Percentiles rank a stretch among this genome's conserved stretches.
phyloP scores from a whole-genome alignment of 1,140 invertebrate genomes.

The Magallana angulata region DNA sequence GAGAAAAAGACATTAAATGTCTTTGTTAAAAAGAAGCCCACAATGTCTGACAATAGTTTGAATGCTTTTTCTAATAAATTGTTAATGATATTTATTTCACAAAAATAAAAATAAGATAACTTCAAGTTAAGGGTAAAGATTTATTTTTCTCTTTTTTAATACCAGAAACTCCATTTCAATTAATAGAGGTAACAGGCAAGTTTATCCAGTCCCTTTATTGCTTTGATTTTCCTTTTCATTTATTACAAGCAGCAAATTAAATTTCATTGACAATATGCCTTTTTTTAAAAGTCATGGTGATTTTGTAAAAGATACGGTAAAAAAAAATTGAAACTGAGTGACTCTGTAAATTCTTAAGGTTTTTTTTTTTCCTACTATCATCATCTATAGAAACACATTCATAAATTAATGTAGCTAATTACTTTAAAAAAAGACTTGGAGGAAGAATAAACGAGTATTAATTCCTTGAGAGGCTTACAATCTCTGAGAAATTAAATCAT shows the following conservation, averaged over 20 bases:
- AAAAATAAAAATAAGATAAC: neutral
- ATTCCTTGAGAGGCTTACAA: neutral
- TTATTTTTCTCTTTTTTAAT: no score
- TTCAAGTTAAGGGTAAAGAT: no score
- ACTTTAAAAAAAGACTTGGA: neutral
- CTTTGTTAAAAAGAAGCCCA: no score
- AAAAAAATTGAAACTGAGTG: no score
- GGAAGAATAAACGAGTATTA: neutral
- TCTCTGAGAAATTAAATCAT: conserved; percentile 16
- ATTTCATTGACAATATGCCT: neutral
- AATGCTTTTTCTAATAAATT: neutral
- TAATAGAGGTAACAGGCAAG: no score
- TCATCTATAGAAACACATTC: neutral
- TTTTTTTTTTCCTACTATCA: neutral
- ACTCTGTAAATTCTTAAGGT: no score
- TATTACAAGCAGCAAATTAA: neutral
- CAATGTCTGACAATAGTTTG: no score
- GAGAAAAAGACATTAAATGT: no score
- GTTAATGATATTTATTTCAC: neutral
- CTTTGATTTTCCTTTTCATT: no score
- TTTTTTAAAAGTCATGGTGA: neutral
- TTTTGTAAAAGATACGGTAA: no score
- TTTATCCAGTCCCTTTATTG: neutral
- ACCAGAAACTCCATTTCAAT: no score
- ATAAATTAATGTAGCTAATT: neutral